A percentile compares a stretch with the other conserved stretches of the same genome.
phyloP scores from a whole-genome alignment of 2,797 vertebrate species.

The Clarias platycephalus region DNA sequence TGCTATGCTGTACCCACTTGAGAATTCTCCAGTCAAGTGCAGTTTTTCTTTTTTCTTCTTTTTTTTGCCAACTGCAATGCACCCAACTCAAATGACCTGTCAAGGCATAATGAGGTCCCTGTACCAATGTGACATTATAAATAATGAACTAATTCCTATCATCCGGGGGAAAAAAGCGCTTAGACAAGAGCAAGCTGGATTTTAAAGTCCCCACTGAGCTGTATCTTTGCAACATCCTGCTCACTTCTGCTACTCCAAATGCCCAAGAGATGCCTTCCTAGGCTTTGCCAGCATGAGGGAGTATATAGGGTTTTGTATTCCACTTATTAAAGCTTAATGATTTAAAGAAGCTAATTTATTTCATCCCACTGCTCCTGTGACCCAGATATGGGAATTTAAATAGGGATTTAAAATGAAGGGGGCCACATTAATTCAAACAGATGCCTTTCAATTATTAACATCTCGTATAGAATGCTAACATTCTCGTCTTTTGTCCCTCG shows the following conservation, averaged over 20 bases:
- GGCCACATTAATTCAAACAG: conserved; percentile 85
- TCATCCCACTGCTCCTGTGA: conserved; percentile 73
- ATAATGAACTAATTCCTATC: conserved; percentile 50
- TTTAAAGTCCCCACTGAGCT: conserved; percentile 29
- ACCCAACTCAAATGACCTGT: conserved; percentile 47
- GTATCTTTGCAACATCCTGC: conserved; percentile 16
- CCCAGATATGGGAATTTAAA: conserved; percentile 82
- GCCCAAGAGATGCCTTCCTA: conserved; percentile 9
- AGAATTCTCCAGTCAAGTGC: conserved; percentile 43
- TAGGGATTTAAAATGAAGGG: conserved; percentile 82
- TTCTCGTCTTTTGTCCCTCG: conserved; percentile 37
- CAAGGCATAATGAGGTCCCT: conserved; percentile 56
- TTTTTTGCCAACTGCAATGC: conserved; percentile 33
- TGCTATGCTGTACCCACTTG: conserved; percentile 26
- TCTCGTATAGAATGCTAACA: conserved; percentile 76
- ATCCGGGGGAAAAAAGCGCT: conserved; percentile 7
- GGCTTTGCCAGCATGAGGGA: conserved; percentile 26
- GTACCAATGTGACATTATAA: conserved; percentile 51
- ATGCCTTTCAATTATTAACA: conserved; percentile 86
- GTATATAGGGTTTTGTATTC: conserved; percentile 44
- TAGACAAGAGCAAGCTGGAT: conserved; percentile 27
- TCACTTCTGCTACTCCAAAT: conserved; percentile 17
- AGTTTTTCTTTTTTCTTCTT: not conserved
- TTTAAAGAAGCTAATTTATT: conserved; percentile 59
- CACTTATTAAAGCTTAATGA: conserved; percentile 57